A percentile compares a stretch with the other conserved stretches of the same genome.
These are phyloP conservation scores for Philopotamus ludificatus DNA, from an alignment of 1,140 invertebrate species.

Conservation along the genomic window DNA sequence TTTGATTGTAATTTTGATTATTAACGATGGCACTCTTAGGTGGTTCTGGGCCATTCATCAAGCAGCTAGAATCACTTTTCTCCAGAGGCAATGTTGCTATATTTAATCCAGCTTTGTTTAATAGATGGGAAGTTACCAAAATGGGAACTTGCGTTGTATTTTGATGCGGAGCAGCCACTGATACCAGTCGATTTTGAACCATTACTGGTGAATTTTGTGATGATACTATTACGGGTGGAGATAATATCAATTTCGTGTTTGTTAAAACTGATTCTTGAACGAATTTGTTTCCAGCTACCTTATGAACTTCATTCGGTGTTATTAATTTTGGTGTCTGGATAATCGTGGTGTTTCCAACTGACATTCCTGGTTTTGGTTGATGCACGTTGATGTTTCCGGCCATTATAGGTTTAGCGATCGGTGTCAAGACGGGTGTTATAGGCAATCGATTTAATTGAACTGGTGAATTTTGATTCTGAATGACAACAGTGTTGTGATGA, in stretches of 20 bases:
- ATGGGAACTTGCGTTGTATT: conserved; percentile 42
- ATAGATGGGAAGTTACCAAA: conserved; percentile 25
- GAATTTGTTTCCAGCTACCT: conserved; percentile 44
- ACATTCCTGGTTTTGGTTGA: conserved; percentile 48
- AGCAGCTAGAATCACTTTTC: conserved; percentile 1
- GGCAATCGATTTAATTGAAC: conserved; percentile 55
- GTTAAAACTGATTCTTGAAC: conserved; percentile 45
- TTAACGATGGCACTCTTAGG: neutral
- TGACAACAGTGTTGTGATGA: conserved; percentile 51
- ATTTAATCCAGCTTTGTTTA: conserved; percentile 15
- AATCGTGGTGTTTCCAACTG: conserved; percentile 42
- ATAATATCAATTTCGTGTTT: conserved; percentile 52
- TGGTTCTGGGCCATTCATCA: conserved; percentile 28
- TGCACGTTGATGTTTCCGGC: conserved; percentile 52
- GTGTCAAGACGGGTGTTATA: conserved; percentile 56
- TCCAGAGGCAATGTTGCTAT: conserved; percentile 17
- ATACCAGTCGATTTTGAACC: conserved; percentile 52
- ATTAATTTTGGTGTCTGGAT: conserved; percentile 48
- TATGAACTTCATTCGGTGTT: conserved; percentile 44
- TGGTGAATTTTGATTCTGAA: conserved; percentile 50
- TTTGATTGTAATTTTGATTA: neutral
- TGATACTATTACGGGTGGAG: conserved; percentile 47
- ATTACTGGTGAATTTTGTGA: conserved; percentile 48
- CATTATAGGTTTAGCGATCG: conserved; percentile 58
- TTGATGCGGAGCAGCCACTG: conserved; percentile 48